Evolutionary conservation across 1,140 invertebrate species (phyloP).

Genomic region (Heterodera schachtii): DNA sequence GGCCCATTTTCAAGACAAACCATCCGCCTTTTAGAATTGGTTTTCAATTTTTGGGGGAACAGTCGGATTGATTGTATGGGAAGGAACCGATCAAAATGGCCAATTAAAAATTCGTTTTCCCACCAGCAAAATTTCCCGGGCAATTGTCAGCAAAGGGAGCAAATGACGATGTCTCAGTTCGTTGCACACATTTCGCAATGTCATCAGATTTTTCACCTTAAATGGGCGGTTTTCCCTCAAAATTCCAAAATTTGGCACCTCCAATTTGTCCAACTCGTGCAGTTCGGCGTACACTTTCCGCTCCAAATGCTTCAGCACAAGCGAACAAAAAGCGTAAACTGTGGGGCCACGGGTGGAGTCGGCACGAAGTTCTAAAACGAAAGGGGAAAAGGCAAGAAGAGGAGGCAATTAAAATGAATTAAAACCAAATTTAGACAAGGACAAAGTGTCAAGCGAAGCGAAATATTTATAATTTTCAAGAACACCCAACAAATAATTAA

Average conservation of each 20-base stretch:
- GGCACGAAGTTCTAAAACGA: slow-evolving; percentile 6
- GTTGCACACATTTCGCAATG: slow-evolving; percentile 26
- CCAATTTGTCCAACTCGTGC: slow-evolving; percentile 25
- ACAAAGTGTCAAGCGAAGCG: too few relatives aligned
- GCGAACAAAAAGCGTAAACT: slow-evolving; percentile 38
- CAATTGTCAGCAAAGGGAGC: slow-evolving; percentile 20
- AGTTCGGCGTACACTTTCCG: slow-evolving; percentile 21
- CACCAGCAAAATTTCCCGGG: slow-evolving; percentile 34
- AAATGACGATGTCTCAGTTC: slow-evolving; percentile 16
- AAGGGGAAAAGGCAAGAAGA: too few relatives aligned
- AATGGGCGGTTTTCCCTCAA: background rate
- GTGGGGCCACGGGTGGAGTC: slow-evolving; percentile 37
- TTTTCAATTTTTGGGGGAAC: too few relatives aligned
- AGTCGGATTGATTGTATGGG: too few relatives aligned
- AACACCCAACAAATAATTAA: too few relatives aligned
- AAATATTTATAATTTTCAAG: too few relatives aligned
- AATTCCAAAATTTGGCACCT: background rate
- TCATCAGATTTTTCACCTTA: slow-evolving; percentile 34
- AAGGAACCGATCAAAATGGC: background rate
- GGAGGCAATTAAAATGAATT: too few relatives aligned
- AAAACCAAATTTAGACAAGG: too few relatives aligned
- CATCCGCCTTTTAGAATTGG: too few relatives aligned
- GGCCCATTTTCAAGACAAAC: too few relatives aligned
- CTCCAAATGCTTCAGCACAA: slow-evolving; percentile 33
- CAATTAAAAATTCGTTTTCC: slow-evolving; percentile 17